Evolutionary conservation across 2,113 vertebrate species (phyloP), one percentile per base, ranked within the genome.

Genomic region (Pelobates fuscus): DNA sequence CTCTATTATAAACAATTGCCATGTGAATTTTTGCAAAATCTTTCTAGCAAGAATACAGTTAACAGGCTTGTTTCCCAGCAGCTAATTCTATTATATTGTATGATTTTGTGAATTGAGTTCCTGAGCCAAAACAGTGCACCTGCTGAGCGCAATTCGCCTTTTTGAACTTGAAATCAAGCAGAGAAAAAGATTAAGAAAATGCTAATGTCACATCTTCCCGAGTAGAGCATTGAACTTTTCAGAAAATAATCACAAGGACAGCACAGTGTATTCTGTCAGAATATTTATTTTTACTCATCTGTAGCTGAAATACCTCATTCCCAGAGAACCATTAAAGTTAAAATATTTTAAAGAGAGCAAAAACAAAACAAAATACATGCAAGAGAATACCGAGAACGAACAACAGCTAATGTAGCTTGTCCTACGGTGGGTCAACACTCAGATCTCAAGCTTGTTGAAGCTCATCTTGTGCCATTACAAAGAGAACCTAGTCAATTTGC

Each of bases 131-230:
- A 63, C 58, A 18, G 46, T 24, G 5, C 44, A 52, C 70, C 70
- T 63, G 70, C 60, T 72, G 70, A 64, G 70, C 26, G n/a, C 27
- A 70, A 72, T 63, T 72, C 70, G 61, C 59, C 70, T 44, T 73
- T 72, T 52, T 64, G 71, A 64, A 64, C 61, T 73, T 73, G 70
- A 64, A 72, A 73, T 73, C 27, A 64, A 73, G 49, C 71, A 73
- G 44, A 62, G 71, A 65, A 55, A 73, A 73, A 73, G 71, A 73
- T 62, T 62, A 71, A 65, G 61, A 65, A 73, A 73, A 65, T 73
- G 71, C 59, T 52, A 72, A 72, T 72, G 61, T 49, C 70, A 63
- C 20, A 37, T 63, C 15, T 73, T 54, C 44, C 20, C 18, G 49
- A 52, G 27, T 62, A 24, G 71, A 25, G 44, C 43, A 37, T 24